Evolutionary conservation across 2,888 invertebrate genomes (phyloP).

Genomic region (Tillus elongatus): DNA sequence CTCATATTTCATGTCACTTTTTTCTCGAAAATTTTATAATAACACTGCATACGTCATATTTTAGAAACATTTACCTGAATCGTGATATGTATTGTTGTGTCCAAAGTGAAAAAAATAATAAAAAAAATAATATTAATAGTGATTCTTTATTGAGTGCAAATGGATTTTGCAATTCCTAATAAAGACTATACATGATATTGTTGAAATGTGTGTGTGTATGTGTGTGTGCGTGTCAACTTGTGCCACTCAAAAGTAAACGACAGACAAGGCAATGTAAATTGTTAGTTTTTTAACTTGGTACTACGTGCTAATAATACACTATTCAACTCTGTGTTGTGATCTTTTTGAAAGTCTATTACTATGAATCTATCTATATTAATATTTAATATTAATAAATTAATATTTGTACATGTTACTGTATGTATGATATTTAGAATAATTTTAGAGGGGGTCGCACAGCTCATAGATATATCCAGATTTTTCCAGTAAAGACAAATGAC

Average conservation of each 20-base stretch:
- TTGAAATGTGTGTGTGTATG: too few relatives aligned
- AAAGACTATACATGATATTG: too few relatives aligned
- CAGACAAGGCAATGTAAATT: slow-evolving; percentile 21
- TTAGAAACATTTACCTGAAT: too few relatives aligned
- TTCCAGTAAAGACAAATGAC: slow-evolving; percentile 36
- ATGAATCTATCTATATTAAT: slow-evolving; percentile 43
- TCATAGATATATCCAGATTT: slow-evolving; percentile 24
- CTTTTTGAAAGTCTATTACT: slow-evolving; percentile 46
- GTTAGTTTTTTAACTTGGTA: slow-evolving; percentile 28
- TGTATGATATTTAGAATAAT: slow-evolving; percentile 33
- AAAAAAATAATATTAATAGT: too few relatives aligned
- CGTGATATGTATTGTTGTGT: too few relatives aligned
- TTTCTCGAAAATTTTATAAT: too few relatives aligned
- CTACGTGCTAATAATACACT: not conserved
- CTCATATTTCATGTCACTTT: too few relatives aligned
- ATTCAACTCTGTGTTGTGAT: slow-evolving; percentile 45
- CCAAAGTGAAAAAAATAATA: too few relatives aligned
- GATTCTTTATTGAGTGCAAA: too few relatives aligned
- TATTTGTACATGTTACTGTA: slow-evolving; percentile 44
- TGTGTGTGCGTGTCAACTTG: too few relatives aligned
- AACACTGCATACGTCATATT: too few relatives aligned
- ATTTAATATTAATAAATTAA: slow-evolving; percentile 35
- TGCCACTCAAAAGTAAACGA: slow-evolving; percentile 24
- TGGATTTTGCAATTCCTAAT: too few relatives aligned
- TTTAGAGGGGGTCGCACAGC: slow-evolving; percentile 18